These are phyloP conservation scores for Symphodus melops DNA, from an alignment of 2,113 vertebrate genomes.

Conservation along the genomic window DNA sequence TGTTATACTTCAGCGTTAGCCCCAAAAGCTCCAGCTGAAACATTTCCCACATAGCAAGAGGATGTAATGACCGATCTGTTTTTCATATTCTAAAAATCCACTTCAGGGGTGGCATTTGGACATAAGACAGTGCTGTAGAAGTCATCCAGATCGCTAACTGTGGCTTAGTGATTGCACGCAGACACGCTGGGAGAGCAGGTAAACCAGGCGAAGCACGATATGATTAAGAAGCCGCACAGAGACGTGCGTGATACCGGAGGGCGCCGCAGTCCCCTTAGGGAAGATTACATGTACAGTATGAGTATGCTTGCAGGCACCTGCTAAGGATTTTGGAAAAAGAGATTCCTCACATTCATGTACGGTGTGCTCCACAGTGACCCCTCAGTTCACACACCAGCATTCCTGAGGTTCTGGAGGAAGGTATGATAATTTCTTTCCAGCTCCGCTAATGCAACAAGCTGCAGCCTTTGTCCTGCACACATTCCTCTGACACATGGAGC, in stretches of 20 bases:
- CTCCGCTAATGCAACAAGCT: slow-evolving; percentile 49
- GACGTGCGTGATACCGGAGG: slow-evolving; percentile 41
- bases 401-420: slow-evolving; percentile 50
- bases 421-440: slow-evolving; percentile 56
- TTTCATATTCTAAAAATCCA: slow-evolving; percentile 21
- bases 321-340: slow-evolving; percentile 60
- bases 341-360: slow-evolving; percentile 66
- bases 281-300: slow-evolving; percentile 55
- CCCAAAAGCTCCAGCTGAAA: slow-evolving; percentile 3
- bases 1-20: slow-evolving; percentile 12
- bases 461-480: slow-evolving; percentile 40
- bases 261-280: slow-evolving; percentile 32
- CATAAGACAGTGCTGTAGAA: neutral
- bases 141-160: neutral
- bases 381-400: slow-evolving; percentile 68
- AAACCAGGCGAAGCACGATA: neutral
- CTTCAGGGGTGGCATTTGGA: slow-evolving; percentile 22
- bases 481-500: slow-evolving; percentile 64
- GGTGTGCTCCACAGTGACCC: slow-evolving; percentile 47
- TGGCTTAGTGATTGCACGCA: slow-evolving; percentile 13
- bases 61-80: neutral
- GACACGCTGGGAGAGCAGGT: slow-evolving; percentile 7
- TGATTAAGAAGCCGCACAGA: slow-evolving; percentile 11
- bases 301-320: slow-evolving; percentile 64
- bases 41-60: slow-evolving; percentile 4